These are phyloP conservation scores for Salminus brasiliensis DNA, from an alignment of 2,113 vertebrate genomes.

Conservation along the genomic window DNA sequence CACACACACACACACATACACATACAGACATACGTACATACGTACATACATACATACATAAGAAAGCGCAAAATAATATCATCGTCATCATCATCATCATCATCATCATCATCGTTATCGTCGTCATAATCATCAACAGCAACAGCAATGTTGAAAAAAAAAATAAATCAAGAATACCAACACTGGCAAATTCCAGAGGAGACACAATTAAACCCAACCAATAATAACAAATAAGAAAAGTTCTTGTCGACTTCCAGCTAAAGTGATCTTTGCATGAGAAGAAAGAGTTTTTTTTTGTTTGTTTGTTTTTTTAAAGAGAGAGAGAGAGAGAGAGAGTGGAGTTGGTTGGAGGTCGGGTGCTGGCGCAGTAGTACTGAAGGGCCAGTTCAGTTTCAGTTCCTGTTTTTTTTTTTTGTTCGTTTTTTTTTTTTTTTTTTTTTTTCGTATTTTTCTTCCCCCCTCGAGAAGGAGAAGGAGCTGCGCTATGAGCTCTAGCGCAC, in stretches of 20 bases:
- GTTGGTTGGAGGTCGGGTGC: constrained; percentile 71
- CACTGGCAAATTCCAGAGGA: constrained; percentile 67
- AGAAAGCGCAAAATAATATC: too few species aligned
- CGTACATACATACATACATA: too few species aligned
- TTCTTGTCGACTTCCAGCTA: constrained; percentile 69
- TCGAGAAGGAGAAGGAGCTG: background rate
- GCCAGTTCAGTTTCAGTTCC: constrained; percentile 60
- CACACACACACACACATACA: constrained; percentile 35
- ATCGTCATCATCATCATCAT: constrained; percentile 36
- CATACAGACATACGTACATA: too few species aligned
- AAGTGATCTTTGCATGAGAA: constrained; percentile 77
- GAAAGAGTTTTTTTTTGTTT: constrained; percentile 50
- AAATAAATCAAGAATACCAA: too few species aligned
- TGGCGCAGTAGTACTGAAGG: constrained; percentile 73
- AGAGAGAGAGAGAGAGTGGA: constrained; percentile 64
- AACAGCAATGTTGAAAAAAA: constrained; percentile 66
- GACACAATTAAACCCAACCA: constrained; percentile 40
- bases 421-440: background rate
- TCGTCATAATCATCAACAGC: constrained; percentile 41
- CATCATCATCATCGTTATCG: constrained; percentile 26
- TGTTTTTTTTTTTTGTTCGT: background rate
- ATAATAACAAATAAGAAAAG: constrained; percentile 41
- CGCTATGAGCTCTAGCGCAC: constrained; percentile 40
- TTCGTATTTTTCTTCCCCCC: too few species aligned
- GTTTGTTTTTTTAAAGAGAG: too few species aligned